These are phyloP conservation scores for Drosophila triauraria DNA, from an alignment of 1,140 invertebrate genomes.

Conservation along the genomic window DNA sequence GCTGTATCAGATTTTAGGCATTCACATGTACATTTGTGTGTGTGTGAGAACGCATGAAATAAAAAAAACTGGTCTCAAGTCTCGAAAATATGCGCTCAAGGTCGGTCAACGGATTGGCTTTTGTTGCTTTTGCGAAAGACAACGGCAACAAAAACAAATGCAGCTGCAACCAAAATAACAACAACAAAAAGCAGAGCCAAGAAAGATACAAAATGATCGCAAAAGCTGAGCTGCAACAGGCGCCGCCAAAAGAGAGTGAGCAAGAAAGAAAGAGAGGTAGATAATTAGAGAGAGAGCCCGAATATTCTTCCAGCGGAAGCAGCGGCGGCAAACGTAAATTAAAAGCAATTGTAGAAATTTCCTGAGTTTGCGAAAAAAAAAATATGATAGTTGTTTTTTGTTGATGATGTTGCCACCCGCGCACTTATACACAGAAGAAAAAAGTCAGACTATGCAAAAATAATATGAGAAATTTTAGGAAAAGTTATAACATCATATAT, in stretches of 20 bases:
- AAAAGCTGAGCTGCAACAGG: constrained; percentile 51
- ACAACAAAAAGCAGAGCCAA: constrained; percentile 15
- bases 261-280: constrained; percentile 4
- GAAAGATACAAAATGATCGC: constrained; percentile 48
- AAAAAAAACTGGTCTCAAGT: constrained; percentile 65
- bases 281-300: constrained; percentile 27
- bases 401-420: constrained; percentile 44
- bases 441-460: not conserved
- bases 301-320: constrained; percentile 63
- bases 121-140: constrained; percentile 53
- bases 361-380: constrained; percentile 79
- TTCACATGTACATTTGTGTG: not conserved
- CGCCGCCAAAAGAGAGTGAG: constrained; percentile 21
- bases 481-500: too few relatives aligned
- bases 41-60: constrained; percentile 56
- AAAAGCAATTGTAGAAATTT: constrained; percentile 79
- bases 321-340: constrained; percentile 67
- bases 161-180: constrained; percentile 35
- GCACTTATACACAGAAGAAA: constrained; percentile 16
- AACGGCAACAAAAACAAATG: constrained; percentile 32
- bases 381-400: constrained; percentile 43
- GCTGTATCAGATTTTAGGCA: constrained; percentile 23
- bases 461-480: not conserved
- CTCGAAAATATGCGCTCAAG: constrained; percentile 76
- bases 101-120: constrained; percentile 81